These are phyloP conservation scores for Mystacides longicornis DNA, from an alignment of 2,888 invertebrate genomes.

Conservation along the genomic window DNA sequence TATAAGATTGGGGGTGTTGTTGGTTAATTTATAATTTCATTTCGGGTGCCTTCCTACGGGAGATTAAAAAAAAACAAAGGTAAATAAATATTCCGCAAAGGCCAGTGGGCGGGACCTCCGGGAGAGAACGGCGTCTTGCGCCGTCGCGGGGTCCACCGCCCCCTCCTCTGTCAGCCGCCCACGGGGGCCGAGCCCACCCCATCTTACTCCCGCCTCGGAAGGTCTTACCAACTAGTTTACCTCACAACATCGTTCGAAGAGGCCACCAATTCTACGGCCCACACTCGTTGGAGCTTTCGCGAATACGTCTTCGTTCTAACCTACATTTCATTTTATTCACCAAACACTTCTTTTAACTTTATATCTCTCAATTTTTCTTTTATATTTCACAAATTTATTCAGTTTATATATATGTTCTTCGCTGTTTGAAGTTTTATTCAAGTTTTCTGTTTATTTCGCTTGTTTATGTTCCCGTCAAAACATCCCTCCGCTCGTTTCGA, in stretches of 20 bases:
- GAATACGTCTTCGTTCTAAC: not conserved
- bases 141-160: constrained; percentile 26
- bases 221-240: constrained; percentile 10
- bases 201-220: constrained; percentile 29
- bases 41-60: not conserved
- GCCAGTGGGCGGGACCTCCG: constrained; percentile 9
- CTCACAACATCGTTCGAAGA: constrained; percentile 4
- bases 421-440: not conserved
- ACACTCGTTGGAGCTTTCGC: not conserved
- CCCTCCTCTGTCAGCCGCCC: constrained; percentile 28
- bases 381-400: not conserved
- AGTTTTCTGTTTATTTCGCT: not conserved
- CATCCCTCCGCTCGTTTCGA: not conserved
- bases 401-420: not conserved
- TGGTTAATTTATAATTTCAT: no score
- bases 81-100: constrained; percentile 9
- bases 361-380: not conserved
- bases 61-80: not conserved
- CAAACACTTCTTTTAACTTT: not conserved
- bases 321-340: not conserved
- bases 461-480: no score
- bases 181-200: constrained; percentile 29
- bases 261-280: not conserved
- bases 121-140: constrained; percentile 3
- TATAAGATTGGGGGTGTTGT: no score